Conservation (phyloP, 2,888 invertebrate genomes). For the Platycheirus rosarum region DNA sequence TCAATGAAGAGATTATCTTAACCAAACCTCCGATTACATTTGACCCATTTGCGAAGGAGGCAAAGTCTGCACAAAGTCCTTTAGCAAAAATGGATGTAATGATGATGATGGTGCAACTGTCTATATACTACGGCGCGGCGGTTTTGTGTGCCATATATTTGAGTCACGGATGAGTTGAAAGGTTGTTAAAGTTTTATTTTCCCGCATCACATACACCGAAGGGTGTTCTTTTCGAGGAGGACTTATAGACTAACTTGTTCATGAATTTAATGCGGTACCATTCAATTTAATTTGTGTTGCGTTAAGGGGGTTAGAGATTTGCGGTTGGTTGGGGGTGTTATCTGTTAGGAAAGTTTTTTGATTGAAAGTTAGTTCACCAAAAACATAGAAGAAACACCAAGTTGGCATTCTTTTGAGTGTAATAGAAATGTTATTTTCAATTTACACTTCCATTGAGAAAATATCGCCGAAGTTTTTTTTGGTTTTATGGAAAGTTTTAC, state of each 20-base stretch:
- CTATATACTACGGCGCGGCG: not conserved
- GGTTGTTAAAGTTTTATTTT: constrained; percentile 28
- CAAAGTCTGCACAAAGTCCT: constrained; percentile 52
- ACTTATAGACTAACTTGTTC: constrained; percentile 12
- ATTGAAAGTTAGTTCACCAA: constrained; percentile 33
- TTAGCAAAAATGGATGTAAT: constrained; percentile 5
- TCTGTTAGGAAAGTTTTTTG: constrained; percentile 36
- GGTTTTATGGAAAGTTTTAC: not conserved
- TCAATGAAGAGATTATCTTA: constrained; percentile 55
- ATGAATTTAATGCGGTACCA: constrained; percentile 36
- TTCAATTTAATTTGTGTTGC: constrained; percentile 64
- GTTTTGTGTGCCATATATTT: constrained; percentile 9
- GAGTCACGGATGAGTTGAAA: constrained; percentile 47
- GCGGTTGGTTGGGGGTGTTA: constrained; percentile 19
- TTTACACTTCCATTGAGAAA: constrained; percentile 36
- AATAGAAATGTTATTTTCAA: constrained; percentile 16
- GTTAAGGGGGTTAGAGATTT: constrained; percentile 33
- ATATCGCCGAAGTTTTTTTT: not conserved
- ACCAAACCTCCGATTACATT: constrained; percentile 62
- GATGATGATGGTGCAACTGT: constrained; percentile 5
- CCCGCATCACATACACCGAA: not conserved
- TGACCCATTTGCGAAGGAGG: constrained; percentile 63
- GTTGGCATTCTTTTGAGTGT: constrained; percentile 1
- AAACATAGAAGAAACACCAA: not conserved
- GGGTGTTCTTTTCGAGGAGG: constrained; percentile 9